These are phyloP conservation scores for Lindbergichthys nudifrons DNA, from an alignment of 2,797 vertebrate species.

Conservation along the genomic window DNA sequence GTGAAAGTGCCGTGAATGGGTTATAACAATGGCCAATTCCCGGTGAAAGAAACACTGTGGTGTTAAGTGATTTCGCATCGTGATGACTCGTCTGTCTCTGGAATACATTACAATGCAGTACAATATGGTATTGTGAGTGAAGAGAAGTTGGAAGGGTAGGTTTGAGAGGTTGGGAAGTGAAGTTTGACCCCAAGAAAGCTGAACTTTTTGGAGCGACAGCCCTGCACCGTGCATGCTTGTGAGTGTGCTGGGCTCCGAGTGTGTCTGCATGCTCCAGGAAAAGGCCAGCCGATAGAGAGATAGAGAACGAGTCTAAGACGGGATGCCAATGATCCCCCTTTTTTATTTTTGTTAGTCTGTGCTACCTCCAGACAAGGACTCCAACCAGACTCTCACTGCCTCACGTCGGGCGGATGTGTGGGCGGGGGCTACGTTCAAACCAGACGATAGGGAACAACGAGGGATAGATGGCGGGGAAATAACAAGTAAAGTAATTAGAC, in stretches of 20 bases:
- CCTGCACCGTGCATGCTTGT: constrained; percentile 60
- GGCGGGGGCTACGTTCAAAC: constrained; percentile 90
- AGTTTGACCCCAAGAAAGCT: constrained; percentile 47
- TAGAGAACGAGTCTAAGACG: constrained; percentile 53
- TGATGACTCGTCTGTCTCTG: constrained; percentile 14
- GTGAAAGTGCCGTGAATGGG: constrained; percentile 35
- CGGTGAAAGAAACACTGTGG: constrained; percentile 9
- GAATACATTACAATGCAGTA: constrained; percentile 3
- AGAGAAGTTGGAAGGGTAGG: constrained; percentile 16
- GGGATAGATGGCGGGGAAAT: constrained; percentile 72
- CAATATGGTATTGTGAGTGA: neutral
- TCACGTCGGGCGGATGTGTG: constrained; percentile 92
- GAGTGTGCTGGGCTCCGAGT: constrained; percentile 54
- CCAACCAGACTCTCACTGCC: constrained; percentile 98
- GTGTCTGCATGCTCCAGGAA: constrained; percentile 71
- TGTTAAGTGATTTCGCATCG: constrained; percentile 27
- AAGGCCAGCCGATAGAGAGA: constrained; percentile 57
- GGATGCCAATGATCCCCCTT: constrained; percentile 57
- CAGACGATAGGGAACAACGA: constrained; percentile 69
- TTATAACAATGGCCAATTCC: constrained; percentile 33
- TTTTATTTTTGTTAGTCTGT: constrained; percentile 65
- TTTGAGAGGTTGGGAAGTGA: constrained; percentile 21
- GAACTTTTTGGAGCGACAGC: constrained; percentile 40
- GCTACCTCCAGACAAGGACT: constrained; percentile 98
- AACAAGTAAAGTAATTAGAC: constrained; percentile 77